Percentiles rank a stretch among this genome's conserved stretches.
These are phyloP conservation scores for Halcyon malimbica DNA, from an alignment of 2,113 vertebrate genomes.

Conservation along the genomic window DNA sequence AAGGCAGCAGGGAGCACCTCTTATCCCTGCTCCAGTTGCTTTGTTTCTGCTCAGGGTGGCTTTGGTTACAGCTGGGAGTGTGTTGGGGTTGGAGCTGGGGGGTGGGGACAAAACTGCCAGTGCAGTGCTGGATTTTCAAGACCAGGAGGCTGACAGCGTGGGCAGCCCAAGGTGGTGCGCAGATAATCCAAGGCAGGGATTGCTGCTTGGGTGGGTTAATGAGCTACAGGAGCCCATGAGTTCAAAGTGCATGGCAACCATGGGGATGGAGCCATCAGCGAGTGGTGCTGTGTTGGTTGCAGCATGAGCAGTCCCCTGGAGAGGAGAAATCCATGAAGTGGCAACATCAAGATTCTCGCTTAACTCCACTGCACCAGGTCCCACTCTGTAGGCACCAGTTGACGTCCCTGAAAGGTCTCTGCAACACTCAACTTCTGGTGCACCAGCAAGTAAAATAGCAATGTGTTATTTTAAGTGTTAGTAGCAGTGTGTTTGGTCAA, in stretches of 20 bases:
- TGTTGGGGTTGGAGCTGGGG: not conserved
- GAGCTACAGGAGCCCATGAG: not conserved
- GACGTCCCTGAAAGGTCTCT: not conserved
- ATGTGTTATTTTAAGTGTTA: not conserved
- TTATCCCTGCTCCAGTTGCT: not conserved
- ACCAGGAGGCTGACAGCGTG: not conserved
- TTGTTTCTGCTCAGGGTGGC: not conserved
- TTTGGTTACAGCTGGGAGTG: not conserved
- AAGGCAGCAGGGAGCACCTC: not conserved
- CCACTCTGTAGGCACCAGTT: not conserved
- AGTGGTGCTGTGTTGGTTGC: too few relatives aligned
- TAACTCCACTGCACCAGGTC: not conserved
- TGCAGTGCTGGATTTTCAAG: not conserved
- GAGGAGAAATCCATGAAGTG: not conserved
- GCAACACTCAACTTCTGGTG: not conserved
- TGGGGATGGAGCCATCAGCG: not conserved
- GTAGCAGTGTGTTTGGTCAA: not conserved
- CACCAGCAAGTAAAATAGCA: not conserved
- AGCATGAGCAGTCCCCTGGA: not conserved
- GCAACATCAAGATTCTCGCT: not conserved
- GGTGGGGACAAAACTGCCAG: too few relatives aligned
- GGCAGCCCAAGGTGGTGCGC: not conserved
- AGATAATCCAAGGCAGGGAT: not conserved
- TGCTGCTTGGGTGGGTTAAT: not conserved
- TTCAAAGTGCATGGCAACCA: not conserved